These are phyloP conservation scores for Phlogophora meticulosa DNA, from an alignment of 2,888 invertebrate species.

Conservation along the genomic window DNA sequence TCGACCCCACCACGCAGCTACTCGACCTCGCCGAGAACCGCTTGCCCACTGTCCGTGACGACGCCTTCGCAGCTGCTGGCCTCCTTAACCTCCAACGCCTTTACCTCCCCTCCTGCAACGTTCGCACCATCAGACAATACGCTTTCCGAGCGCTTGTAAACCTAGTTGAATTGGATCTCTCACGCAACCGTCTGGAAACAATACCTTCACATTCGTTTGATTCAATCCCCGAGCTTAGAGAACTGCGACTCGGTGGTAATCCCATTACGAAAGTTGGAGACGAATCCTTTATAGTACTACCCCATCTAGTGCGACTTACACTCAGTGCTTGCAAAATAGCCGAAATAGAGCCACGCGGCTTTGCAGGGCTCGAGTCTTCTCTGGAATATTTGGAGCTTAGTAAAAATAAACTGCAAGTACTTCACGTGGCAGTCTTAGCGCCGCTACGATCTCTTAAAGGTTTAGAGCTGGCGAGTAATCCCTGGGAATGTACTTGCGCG, in stretches of 20 bases:
- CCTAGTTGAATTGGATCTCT: constrained; percentile 95
- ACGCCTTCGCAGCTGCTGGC: constrained; percentile 94
- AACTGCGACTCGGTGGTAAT: constrained; percentile 94
- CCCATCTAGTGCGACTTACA: constrained; percentile 94
- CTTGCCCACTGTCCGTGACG: constrained; percentile 92
- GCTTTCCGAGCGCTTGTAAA: constrained; percentile 95
- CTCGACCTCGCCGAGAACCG: constrained; percentile 95
- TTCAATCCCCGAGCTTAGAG: constrained; percentile 94
- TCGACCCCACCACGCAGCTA: constrained; percentile 95
- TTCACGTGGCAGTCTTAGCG: constrained; percentile 93
- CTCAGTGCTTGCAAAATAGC: constrained; percentile 94
- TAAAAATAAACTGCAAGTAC: constrained; percentile 93
- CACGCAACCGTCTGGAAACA: constrained; percentile 92
- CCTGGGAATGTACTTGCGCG: constrained; percentile 96
- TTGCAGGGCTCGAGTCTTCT: constrained; percentile 93
- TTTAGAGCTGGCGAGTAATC: constrained; percentile 94
- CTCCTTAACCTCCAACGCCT: constrained; percentile 95
- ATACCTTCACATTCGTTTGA: constrained; percentile 94
- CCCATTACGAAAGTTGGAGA: constrained; percentile 93
- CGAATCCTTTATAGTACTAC: constrained; percentile 93
- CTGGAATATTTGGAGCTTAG: constrained; percentile 95
- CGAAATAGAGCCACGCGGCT: constrained; percentile 93
- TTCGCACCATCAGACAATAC: constrained; percentile 93
- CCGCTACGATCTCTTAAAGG: constrained; percentile 93
- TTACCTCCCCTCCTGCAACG: constrained; percentile 93